Percentiles rank a stretch among this genome's conserved stretches.
phyloP scores from a whole-genome alignment of 2,888 invertebrate species.

The Pedicia rivosa region DNA sequence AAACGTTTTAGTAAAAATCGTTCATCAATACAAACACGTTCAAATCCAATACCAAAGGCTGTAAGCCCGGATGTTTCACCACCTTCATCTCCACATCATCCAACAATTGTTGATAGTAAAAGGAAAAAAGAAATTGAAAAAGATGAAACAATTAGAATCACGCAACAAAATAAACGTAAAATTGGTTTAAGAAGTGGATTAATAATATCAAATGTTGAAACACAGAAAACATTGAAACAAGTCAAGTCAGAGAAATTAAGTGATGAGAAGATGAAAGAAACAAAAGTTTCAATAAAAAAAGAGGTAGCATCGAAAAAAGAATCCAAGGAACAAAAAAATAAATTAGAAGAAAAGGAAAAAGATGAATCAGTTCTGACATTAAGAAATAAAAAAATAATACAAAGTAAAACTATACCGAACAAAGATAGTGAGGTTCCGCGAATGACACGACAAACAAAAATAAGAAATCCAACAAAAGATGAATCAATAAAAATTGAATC shows the following conservation, averaged over 20 bases:
- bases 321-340: conserved; percentile 5
- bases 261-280: neutral
- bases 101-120: conserved; percentile 8
- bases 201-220: neutral
- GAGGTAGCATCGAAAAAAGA: conserved; percentile 5
- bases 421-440: conserved; percentile 18
- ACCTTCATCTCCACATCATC: neutral
- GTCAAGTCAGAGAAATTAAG: neutral
- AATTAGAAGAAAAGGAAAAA: neutral
- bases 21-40: neutral
- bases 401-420: conserved; percentile 1
- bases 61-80: neutral
- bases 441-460: conserved; percentile 24
- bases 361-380: conserved; percentile 5
- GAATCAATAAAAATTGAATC: neutral
- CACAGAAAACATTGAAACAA: neutral
- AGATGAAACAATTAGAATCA: neutral
- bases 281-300: neutral
- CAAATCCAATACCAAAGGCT: neutral
- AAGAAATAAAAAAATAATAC: neutral
- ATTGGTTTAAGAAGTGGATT: conserved; percentile 5
- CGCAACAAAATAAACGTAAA: conserved; percentile 5
- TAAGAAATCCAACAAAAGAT: conserved; percentile 2
- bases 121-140: neutral
- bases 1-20: conserved; percentile 4